Conservation (phyloP, 2,888 invertebrate species). For the Chloromyia formosa region DNA sequence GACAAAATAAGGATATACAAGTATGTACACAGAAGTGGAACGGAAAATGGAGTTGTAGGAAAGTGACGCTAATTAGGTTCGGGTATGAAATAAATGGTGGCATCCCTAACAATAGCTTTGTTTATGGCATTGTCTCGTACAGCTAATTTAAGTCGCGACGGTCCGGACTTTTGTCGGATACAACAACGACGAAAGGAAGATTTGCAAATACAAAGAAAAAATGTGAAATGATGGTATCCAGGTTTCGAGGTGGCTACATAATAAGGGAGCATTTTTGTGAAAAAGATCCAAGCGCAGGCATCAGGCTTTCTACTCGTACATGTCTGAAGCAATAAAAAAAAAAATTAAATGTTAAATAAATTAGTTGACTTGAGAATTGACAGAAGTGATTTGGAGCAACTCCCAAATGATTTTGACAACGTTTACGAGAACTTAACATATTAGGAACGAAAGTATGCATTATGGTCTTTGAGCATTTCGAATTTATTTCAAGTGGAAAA, state of each 20-base stretch:
- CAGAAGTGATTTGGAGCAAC: too few relatives aligned
- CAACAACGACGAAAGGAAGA: neutral
- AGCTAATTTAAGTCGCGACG: slow-evolving; percentile 29
- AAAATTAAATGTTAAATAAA: too few relatives aligned
- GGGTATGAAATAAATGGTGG: slow-evolving; percentile 21
- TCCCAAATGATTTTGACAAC: too few relatives aligned
- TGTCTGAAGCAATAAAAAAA: too few relatives aligned
- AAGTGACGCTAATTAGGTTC: slow-evolving; percentile 34
- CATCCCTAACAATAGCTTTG: slow-evolving; percentile 18
- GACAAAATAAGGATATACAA: neutral
- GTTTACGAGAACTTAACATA: too few relatives aligned
- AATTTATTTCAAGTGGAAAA: too few relatives aligned
- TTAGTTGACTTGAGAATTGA: too few relatives aligned
- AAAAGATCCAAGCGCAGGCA: neutral
- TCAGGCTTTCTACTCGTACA: neutral
- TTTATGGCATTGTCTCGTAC: slow-evolving; percentile 27
- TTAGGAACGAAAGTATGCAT: too few relatives aligned
- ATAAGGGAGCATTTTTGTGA: neutral
- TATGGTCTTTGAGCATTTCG: too few relatives aligned
- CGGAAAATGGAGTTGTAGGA: slow-evolving; percentile 3
- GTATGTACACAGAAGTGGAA: neutral
- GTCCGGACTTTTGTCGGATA: slow-evolving; percentile 4
- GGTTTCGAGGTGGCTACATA: neutral
- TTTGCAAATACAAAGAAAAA: neutral
- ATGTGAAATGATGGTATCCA: neutral